Base-by-base conservation (phyloP, 1,140 invertebrate species). In the Heliconius hermathena region DNA sequence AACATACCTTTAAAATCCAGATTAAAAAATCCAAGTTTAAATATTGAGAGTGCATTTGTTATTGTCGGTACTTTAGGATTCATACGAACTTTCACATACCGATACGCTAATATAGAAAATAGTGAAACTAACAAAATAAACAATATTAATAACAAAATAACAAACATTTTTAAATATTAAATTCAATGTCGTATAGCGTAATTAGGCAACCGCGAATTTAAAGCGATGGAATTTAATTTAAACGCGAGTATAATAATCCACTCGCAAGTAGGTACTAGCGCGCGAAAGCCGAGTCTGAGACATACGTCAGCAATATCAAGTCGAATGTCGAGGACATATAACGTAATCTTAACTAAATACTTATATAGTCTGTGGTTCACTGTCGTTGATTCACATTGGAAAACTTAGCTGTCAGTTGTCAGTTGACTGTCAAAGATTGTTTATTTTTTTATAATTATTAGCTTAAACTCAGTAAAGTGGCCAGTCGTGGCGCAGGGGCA, bases 91-190 rank as follows among this genome's bases (percentile, higher is more conserved):
- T 46, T 73, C 72, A 73, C 72, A 73, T 73, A 73, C 4, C 72
- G 72, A 22, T 57, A 22, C 20, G 20, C 36, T 49, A 46, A 8
- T 4, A 73, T 22, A 26, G 22, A 26, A 57, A 74, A n/a, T 26
- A 74, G 46, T 13, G 46, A 74, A 54, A 57, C 5, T 20, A 74
- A 74, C n/a, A 52, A 74, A 60, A 60, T 74, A 54, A 74, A 74
- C 52, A 74, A 49, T n/a, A 18, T 60, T 57, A 36, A 36, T 38
- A 20, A 73, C n/a, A 46, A 41, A 46, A 60, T 22, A 18, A 29
- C 33, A 52, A 71, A 57, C n/a, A 57, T 57, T 22, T 22, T 57
- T 22, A 22, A 57, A 57, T 22, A 57, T 57, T 11, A 11, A n/a
- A 1, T 57, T 22, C 8, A 57, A 22, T 9, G 8, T 9, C 20